phyloP scores from a whole-genome alignment of 2,888 invertebrate genomes.

The Lasius fuliginosus region DNA sequence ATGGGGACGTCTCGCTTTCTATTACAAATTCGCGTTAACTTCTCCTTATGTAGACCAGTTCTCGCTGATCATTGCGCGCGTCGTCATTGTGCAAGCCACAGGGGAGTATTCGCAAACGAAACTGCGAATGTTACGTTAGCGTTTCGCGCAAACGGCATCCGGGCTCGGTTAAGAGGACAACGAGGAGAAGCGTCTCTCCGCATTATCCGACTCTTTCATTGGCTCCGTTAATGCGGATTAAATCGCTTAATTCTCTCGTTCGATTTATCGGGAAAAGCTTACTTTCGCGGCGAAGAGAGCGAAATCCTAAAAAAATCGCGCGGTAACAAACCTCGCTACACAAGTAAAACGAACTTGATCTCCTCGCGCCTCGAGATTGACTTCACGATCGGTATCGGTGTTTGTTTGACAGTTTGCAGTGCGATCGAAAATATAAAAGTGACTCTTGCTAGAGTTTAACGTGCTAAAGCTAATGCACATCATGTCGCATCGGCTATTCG shows the following conservation, averaged over 20 bases:
- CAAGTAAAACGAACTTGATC: background rate
- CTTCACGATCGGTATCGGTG: background rate
- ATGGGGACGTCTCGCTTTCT: constrained; percentile 71
- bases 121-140: background rate
- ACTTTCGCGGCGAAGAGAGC: background rate
- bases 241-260: background rate
- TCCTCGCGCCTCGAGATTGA: background rate
- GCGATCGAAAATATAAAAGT: constrained; percentile 51
- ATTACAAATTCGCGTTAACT: constrained; percentile 74
- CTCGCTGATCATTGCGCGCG: constrained; percentile 54
- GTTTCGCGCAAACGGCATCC: background rate
- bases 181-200: background rate
- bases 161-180: background rate
- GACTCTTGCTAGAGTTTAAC: background rate
- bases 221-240: background rate
- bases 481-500: constrained; percentile 22
- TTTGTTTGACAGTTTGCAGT: background rate
- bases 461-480: background rate
- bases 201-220: background rate
- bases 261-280: background rate
- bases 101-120: background rate
- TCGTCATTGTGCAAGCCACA: background rate
- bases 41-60: constrained; percentile 69
- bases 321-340: background rate
- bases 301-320: background rate